Conservation (phyloP, 2,797 vertebrate species). For the Orestias chungarensis region DNA sequence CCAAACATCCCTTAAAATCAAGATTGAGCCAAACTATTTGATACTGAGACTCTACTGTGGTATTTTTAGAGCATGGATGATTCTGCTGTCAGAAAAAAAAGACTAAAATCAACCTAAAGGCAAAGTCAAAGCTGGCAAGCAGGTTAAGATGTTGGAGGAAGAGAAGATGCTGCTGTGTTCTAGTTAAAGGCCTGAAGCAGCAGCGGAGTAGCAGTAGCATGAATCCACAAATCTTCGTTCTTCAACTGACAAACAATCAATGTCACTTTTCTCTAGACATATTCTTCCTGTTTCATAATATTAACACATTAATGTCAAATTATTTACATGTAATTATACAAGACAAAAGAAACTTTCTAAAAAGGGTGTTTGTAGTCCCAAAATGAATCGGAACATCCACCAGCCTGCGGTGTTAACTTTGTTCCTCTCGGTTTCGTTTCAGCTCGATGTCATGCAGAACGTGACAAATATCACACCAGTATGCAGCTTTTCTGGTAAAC, state of each 20-base stretch:
- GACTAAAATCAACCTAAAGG: conserved; percentile 32
- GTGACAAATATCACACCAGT: conserved; percentile 22
- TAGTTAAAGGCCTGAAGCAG: conserved; percentile 23
- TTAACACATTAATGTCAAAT: no score
- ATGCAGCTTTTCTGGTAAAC: not conserved
- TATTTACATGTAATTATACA: not conserved
- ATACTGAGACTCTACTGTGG: conserved; percentile 8
- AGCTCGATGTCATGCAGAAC: not conserved
- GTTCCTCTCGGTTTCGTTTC: conserved; percentile 2
- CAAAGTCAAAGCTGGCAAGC: conserved; percentile 37
- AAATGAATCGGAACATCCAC: not conserved
- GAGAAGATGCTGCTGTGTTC: conserved; percentile 30
- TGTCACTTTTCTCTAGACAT: not conserved
- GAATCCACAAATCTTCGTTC: conserved; percentile 23
- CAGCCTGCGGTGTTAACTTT: not conserved
- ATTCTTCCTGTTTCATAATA: not conserved
- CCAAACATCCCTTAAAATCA: not conserved
- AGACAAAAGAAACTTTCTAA: not conserved
- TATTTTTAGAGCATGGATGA: conserved; percentile 33
- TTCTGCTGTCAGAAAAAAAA: conserved; percentile 27
- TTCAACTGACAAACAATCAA: not conserved
- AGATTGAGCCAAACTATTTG: conserved; percentile 2
- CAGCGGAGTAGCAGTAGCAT: conserved; percentile 40
- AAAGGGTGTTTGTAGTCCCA: not conserved
- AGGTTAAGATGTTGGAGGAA: not conserved